Conservation (phyloP, 1,140 invertebrate species). For the Ips typographus region DNA sequence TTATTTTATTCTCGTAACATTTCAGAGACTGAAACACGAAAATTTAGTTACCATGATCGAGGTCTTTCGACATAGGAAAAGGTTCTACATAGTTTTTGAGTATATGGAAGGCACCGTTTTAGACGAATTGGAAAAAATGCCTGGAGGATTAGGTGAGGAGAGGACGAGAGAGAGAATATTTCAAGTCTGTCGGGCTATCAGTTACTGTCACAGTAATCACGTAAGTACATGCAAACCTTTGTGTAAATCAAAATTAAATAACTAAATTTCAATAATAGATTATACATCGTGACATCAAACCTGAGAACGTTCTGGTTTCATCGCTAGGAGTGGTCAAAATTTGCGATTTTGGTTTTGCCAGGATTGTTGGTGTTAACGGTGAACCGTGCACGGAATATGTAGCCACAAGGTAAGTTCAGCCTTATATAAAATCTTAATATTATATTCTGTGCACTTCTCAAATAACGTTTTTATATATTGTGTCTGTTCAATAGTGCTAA, state of each 20-base stretch:
- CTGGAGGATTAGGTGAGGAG: slow-evolving; percentile 70
- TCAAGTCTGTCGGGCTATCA: slow-evolving; percentile 80
- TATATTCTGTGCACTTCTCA: too few relatives aligned
- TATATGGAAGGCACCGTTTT: slow-evolving; percentile 84
- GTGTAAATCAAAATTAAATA: neutral
- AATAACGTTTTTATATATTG: too few relatives aligned
- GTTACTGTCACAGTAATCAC: slow-evolving; percentile 83
- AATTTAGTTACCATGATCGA: slow-evolving; percentile 88
- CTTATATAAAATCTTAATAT: too few relatives aligned
- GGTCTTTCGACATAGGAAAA: slow-evolving; percentile 79
- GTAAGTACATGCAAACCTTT: slow-evolving; percentile 58
- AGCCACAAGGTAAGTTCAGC: slow-evolving; percentile 57
- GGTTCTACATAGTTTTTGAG: slow-evolving; percentile 88
- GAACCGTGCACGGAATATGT: slow-evolving; percentile 82
- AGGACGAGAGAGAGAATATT: slow-evolving; percentile 73
- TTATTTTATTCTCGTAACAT: slow-evolving; percentile 5
- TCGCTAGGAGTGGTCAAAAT: slow-evolving; percentile 79
- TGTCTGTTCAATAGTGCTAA: too few relatives aligned
- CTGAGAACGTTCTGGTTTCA: slow-evolving; percentile 87
- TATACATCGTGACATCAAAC: slow-evolving; percentile 89
- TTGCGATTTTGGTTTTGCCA: slow-evolving; percentile 87
- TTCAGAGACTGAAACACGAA: slow-evolving; percentile 82
- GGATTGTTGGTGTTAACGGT: slow-evolving; percentile 64
- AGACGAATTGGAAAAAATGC: slow-evolving; percentile 75
- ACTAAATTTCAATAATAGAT: slow-evolving; percentile 59